phyloP scores from a whole-genome alignment of 2,888 invertebrate genomes.

The Tryphoninae sp. region DNA sequence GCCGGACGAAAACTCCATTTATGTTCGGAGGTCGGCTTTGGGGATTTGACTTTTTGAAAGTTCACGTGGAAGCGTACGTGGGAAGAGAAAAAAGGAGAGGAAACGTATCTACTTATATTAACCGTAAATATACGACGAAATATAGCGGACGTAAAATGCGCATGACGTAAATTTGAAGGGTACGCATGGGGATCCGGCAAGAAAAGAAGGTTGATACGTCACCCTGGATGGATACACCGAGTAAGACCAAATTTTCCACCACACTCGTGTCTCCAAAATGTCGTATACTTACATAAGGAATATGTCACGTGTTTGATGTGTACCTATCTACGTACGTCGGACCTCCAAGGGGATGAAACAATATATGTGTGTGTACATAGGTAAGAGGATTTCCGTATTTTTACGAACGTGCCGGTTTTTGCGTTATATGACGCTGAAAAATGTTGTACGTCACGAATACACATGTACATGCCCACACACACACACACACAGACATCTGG shows the following conservation, averaged over 20 bases:
- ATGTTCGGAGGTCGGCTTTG: not conserved
- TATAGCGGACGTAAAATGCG: conserved; percentile 4
- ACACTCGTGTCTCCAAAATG: not conserved
- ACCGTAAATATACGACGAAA: conserved; percentile 21
- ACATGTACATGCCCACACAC: not conserved
- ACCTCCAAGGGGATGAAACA: conserved; percentile 1
- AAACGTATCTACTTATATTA: not conserved
- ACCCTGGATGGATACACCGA: not conserved
- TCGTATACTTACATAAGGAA: conserved; percentile 12
- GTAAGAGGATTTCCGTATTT: conserved; percentile 15
- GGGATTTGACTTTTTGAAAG: conserved; percentile 23
- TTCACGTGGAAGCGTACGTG: conserved; percentile 1
- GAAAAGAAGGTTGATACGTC: not conserved
- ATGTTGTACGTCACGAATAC: conserved; percentile 5
- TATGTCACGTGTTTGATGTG: conserved; percentile 2
- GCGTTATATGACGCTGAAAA: conserved; percentile 20
- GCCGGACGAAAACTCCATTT: conserved; percentile 22
- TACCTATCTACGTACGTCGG: not conserved
- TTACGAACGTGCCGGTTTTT: conserved; percentile 41
- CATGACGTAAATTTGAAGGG: not conserved
- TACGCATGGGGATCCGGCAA: not conserved
- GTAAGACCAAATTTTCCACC: conserved; percentile 16
- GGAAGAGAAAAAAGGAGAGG: not conserved
- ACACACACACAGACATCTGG: not conserved
- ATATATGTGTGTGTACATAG: not conserved